phyloP scores from a whole-genome alignment of 2,113 vertebrate species.

The Strix aluco region DNA sequence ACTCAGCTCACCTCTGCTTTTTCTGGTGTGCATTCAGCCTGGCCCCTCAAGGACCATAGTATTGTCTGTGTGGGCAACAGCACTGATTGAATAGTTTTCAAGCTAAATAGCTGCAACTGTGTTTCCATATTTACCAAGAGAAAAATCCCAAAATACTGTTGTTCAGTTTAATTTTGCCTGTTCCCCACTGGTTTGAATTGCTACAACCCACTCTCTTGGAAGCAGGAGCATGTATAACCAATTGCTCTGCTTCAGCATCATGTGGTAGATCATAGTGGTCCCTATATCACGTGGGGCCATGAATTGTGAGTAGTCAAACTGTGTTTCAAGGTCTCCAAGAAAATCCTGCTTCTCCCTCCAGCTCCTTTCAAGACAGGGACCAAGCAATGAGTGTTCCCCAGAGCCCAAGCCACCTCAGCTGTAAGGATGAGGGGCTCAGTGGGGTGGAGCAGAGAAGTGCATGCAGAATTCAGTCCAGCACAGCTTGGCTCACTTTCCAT shows the following conservation, averaged over 20 bases:
- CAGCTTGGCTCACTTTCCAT: background rate
- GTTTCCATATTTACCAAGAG: background rate
- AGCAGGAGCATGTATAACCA: background rate
- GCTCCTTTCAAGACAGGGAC: background rate
- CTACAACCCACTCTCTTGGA: background rate
- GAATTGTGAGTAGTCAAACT: background rate
- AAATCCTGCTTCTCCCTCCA: background rate
- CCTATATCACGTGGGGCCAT: background rate
- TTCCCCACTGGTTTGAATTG: background rate
- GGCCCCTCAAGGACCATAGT: background rate
- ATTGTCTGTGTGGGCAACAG: background rate
- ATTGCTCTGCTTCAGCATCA: background rate
- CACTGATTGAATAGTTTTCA: background rate
- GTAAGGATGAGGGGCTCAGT: rapidly evolving
- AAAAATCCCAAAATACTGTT: background rate
- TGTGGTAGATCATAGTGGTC: background rate
- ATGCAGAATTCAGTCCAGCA: background rate
- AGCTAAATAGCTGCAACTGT: background rate
- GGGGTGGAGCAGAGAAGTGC: background rate
- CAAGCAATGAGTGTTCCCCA: background rate
- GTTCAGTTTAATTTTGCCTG: background rate
- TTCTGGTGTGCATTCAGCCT: background rate
- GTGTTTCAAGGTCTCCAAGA: background rate
- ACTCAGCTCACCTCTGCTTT: background rate
- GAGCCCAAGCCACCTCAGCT: background rate